Base-by-base conservation (phyloP, 2,888 invertebrate species). In the Stramonita haemastoma region DNA sequence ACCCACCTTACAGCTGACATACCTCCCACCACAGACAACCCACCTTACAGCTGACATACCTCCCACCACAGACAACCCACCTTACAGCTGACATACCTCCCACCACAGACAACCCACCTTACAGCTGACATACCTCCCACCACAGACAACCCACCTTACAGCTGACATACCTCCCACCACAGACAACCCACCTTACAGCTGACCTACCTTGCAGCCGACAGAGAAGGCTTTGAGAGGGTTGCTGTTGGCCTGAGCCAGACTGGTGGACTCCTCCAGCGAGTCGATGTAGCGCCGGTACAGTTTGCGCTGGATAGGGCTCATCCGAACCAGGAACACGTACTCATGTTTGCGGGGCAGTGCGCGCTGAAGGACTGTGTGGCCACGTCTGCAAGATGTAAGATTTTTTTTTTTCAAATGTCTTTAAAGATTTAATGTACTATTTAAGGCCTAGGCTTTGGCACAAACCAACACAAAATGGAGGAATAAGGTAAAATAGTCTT, bases 181-280 rank as follows among this genome's bases (percentile, higher is more conserved):
- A 26, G 17, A 66, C 66, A 66, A 13, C 2, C 66, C 2, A 13
- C 2, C 66, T 6, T 1, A 66, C 66, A 22, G 66, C 26, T 22
- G 19, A 92, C 95, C 93, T 95, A 97, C 97, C 97, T 99, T 99
- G 95, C 99, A 99, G 95, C 99, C 99, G 90, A 99, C 99, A 34
- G 99, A 98, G 96, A 99, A 99, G 1, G 99, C 99, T 96, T 99
- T 99, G 90, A 99, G 96, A 0, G 99, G 99, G 97, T 99, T 99
- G 57, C 98, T 96, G 79, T 93, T 93, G 26, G 94, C 94, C 93
- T 95, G 95, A 29, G 93, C 93, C 87, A 92, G 92, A 26, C 94
- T 91, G 11, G 93, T 93, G 19, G 93, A 91, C 73, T 95, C 94
- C 26, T 93, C 91, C 34, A 96, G 93, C 19, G 96, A 95, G 36